Base-by-base conservation (phyloP, 2,113 vertebrate genomes). In the Otolemur garnettii region DNA sequence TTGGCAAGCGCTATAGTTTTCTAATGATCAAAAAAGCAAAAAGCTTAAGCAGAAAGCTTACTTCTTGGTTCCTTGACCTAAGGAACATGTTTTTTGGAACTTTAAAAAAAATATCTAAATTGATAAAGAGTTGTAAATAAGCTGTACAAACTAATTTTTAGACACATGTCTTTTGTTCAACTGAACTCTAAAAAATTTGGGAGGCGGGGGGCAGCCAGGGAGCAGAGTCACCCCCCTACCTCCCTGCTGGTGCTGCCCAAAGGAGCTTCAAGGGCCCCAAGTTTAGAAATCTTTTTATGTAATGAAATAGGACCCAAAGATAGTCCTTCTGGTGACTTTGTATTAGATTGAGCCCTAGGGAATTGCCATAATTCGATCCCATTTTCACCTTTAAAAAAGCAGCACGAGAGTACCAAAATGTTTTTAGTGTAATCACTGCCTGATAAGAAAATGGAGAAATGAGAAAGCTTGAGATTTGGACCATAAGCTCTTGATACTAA, bases 51-150 rank as follows among this genome's bases (percentile, higher is more conserved):
- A 28, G 26, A 64, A 24, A 64, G 62, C 3, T 64, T n/a, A 18
- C 21, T 83, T 79, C 79, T 89, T 87, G 71, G 74, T 87, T 90
- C 35, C 17, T 80, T 75, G 55, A 94, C 64, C 18, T 68, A 69
- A 66, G 33, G 38, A 42, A 50, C 21, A 21, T 69, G 78, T 93
- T 92, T 50, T 87, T 72, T 19, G 53, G 66, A 38, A 60, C 79
- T 77, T 95, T 93, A 62, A 74, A 83, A 83, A 81, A 22, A 94
- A 82, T 38, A 68, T 45, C 78, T 57, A 55, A 82, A 18, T 77
- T 72, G 68, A 68, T 64, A 62, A 84, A 80, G 59, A 95, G 50
- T 74, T 94, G 17, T 68, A 72, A 81, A 68, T 92, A 60, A 94
- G 12, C 12, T 74, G 21, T 81, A 35, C 17, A 68, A 68, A 69